Evolutionary conservation across 2,888 invertebrate species (phyloP).

Genomic region (Linnaemya tessellans): DNA sequence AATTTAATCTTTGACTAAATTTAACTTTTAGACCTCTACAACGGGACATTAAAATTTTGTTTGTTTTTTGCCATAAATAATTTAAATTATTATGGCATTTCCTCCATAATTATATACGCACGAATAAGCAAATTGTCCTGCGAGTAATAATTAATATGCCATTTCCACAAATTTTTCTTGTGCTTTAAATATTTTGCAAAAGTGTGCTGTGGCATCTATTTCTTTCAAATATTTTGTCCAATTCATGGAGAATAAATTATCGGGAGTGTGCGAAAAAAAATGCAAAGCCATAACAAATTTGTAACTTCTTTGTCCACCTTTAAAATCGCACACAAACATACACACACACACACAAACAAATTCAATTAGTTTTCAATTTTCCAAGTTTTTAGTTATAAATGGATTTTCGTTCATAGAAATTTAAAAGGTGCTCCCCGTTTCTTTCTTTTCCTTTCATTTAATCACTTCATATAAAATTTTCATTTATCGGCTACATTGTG

Average conservation of each 20-base stretch:
- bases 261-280: neutral
- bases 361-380: conserved; percentile 36
- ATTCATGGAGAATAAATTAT: conserved; percentile 2
- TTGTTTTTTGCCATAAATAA: conserved; percentile 24
- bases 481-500: conserved; percentile 70
- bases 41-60: no score
- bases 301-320: conserved; percentile 33
- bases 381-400: conserved; percentile 5
- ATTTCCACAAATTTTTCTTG: neutral
- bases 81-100: conserved; percentile 41
- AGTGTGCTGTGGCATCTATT: conserved; percentile 24
- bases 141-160: conserved; percentile 21
- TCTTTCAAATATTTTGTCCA: neutral
- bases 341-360: conserved; percentile 15
- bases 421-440: neutral
- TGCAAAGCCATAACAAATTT: conserved; percentile 60
- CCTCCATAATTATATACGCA: conserved; percentile 15
- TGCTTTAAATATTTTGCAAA: no score
- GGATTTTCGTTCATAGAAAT: neutral
- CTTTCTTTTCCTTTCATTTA: conserved; percentile 40
- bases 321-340: conserved; percentile 27
- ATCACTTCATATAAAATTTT: conserved; percentile 70
- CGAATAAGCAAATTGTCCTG: neutral
- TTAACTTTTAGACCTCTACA: no score
- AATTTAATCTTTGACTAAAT: no score